These are phyloP conservation scores for Dioctria rufipes DNA, from an alignment of 2,888 invertebrate genomes.

Conservation along the genomic window DNA sequence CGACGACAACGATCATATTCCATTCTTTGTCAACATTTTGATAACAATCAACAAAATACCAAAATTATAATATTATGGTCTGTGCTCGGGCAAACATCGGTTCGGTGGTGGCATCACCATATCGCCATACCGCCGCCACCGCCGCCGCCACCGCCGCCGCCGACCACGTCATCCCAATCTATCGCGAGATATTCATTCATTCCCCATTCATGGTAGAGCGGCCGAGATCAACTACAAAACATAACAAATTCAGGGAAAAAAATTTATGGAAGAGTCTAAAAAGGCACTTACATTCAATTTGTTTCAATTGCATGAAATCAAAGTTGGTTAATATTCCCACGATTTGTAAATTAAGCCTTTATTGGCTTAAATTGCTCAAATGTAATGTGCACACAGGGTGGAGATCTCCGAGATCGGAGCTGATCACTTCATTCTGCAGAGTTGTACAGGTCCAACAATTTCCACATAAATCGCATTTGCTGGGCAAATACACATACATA, in stretches of 20 bases:
- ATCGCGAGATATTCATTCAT: no score
- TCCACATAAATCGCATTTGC: conserved; percentile 11
- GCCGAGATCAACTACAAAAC: not conserved
- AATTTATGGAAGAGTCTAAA: conserved; percentile 52
- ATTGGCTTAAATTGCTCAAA: conserved; percentile 60
- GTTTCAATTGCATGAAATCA: conserved; percentile 61
- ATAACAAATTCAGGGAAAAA: conserved; percentile 51
- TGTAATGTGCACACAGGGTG: conserved; percentile 40
- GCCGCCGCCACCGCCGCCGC: no score
- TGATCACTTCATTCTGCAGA: conserved; percentile 36
- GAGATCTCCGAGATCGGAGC: conserved; percentile 45
- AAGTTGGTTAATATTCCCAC: conserved; percentile 60
- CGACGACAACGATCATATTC: no score
- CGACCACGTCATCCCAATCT: no score
- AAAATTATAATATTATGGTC: no score
- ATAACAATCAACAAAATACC: no score
- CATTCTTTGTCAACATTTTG: no score
- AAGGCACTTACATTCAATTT: conserved; percentile 60
- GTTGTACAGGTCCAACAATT: not conserved
- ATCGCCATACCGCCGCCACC: no score
- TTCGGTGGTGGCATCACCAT: no score
- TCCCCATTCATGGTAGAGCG: not conserved
- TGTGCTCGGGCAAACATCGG: no score
- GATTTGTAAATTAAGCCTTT: conserved; percentile 61
- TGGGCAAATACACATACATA: not conserved